Conservation (phyloP, 2,797 vertebrate genomes). For the Pyrrhura leucotis region DNA sequence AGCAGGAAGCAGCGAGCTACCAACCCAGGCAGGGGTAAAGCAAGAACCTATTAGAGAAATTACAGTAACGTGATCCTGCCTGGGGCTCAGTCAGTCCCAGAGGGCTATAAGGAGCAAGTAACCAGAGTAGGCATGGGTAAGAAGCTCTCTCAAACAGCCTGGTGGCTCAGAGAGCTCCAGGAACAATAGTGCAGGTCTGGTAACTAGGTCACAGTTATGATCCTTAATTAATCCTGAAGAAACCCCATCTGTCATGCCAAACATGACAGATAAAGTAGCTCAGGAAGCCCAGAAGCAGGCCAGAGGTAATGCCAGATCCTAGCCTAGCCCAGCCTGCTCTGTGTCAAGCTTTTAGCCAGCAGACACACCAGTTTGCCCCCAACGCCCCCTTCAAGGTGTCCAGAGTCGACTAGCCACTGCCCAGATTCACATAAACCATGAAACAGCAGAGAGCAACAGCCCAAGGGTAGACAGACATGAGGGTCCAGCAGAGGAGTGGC, state of each 20-base stretch:
- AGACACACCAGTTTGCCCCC: not conserved
- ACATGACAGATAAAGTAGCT: conserved; percentile 1
- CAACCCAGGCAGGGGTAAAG: not conserved
- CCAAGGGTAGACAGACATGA: not conserved
- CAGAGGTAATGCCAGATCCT: not conserved
- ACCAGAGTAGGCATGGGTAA: conserved; percentile 20
- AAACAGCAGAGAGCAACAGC: not conserved
- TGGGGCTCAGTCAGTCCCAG: not conserved
- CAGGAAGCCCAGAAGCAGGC: not conserved
- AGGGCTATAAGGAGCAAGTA: not conserved
- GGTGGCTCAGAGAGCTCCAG: not conserved
- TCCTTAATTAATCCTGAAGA: conserved; percentile 49
- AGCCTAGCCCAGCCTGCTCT: not conserved
- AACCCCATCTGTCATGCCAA: conserved; percentile 2
- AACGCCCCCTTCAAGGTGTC: not conserved
- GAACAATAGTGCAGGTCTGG: conserved; percentile 17
- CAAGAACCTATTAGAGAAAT: conserved; percentile 27
- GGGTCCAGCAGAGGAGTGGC: not conserved
- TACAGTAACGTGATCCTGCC: not conserved
- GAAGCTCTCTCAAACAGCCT: not conserved
- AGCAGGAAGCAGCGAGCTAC: not conserved
- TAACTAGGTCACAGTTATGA: conserved; percentile 63
- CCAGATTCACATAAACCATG: not conserved
- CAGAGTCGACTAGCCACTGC: not conserved
- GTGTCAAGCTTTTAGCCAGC: not conserved